Base-by-base conservation (phyloP, 2,888 invertebrate genomes). In the Spisula subtruncata region DNA sequence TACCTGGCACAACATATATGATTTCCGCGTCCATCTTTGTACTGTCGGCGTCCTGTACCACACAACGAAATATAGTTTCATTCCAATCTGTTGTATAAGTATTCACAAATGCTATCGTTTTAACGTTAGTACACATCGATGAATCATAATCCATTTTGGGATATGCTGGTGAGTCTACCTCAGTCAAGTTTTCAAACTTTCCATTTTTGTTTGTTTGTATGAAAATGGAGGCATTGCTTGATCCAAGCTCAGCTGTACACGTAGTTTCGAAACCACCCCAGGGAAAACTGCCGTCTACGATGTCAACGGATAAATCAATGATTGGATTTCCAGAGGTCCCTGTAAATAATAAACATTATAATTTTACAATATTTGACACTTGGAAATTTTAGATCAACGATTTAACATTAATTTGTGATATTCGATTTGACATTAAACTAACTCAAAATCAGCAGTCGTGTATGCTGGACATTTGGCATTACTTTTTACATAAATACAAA, bases 191-290 rank as follows among this genome's bases (percentile, higher is more conserved):
- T 32, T 51, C 35, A 29, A 82, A 51, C 14, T 8, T 10, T 54
- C 83, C 87, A 20, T 87, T 81, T 32, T 25, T 87, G 56, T 87
- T 54, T 18, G 83, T 56, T 41, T 87, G 56, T 1, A 87, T 14
- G 32, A 20, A 54, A 29, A 87, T 51, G 1, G 83, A 51, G 4
- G 83, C 87, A 75, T 51, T 46, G 12, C 48, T 60, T 32, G 71
- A 81, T 20, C 88, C 88, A 25, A 88, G 54, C 18, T 88, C 85
- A 4, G 41, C 85, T 29, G 75, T 35, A 41, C 88, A 88, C 2
- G 5, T 12, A 2, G 85, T 85, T 14, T 56, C 80, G 18, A 35
- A 82, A 2, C 46, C 81, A 2, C 60, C 71, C 88, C 88, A 88
- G 32, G 81, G 85, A 48, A 16, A 6, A 71, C 46, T 66, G 16